Evolutionary conservation across 2,888 invertebrate genomes (phyloP), one percentile per base, ranked within the genome.

Genomic region (Argynnis bischoffii): DNA sequence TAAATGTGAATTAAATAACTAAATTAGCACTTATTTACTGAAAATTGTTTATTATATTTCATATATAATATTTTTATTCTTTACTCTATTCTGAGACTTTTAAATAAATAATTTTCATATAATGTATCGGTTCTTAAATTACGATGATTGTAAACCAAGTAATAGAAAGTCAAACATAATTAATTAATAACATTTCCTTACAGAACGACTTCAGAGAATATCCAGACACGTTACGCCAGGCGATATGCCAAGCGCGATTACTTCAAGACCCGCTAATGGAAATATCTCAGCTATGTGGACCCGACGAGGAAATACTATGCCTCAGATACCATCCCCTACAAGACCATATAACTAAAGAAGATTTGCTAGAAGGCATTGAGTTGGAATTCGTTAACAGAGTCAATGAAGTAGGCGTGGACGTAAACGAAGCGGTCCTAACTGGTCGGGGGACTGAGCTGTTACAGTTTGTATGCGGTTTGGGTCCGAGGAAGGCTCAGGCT

Each of bases 371-470:
- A 78, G 96, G 96, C 50, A 93, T 99, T 6, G 95, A 96, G 73
- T 88, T 98, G 65, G 99, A 99, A 92, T 97, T 97, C 80, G 97
- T 99, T 2, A 99, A 99, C 83, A 94, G 98, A 64, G 97, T 99
- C 0, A 99, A 99, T 84, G 99, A 99, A 93, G 99, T 99, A 0
- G 99, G 99, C 8, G 98, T 99, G 0, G 99, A 99, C 81, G 95
- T 99, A 13, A 99, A 99, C 83, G 94, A 97, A 79, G 97, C 98
- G 0, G 96, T 99, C 0, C 95, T 97, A 71, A 97, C 97, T 69
- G 95, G 97, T 0, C 96, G 99, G 77, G 97, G 98, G 0, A 95
- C 97, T 0, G 96, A 97, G 81, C 86, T 99, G 60, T 94, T 99
- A 5, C 99, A 99, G 88, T 99, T 99, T 85, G 96, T 99, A 21